Percentiles rank a stretch among this genome's conserved stretches.
Conservation (phyloP, 2,113 vertebrate species). For the Mastomys coucha region DNA sequence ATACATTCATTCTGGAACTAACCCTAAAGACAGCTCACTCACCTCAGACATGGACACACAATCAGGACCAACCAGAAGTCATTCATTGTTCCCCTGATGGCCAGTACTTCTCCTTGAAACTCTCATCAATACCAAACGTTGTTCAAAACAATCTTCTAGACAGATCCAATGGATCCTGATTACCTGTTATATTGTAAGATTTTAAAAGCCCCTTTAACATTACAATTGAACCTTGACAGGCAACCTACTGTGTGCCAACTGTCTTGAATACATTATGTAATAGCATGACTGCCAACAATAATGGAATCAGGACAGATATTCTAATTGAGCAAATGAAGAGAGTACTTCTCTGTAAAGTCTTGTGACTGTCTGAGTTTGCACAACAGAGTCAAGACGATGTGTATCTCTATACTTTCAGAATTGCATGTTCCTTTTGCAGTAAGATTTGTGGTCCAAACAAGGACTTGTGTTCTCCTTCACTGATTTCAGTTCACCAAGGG, state of each 20-base stretch:
- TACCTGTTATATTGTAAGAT: not conserved
- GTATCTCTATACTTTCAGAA: not conserved
- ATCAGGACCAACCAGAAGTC: not conserved
- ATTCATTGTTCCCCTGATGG: rapidly evolving
- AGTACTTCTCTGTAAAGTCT: not conserved
- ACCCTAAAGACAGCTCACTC: no score
- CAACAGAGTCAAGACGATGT: not conserved
- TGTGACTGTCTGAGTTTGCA: not conserved
- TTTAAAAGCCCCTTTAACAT: not conserved
- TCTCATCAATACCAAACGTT: not conserved
- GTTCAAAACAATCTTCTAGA: not conserved
- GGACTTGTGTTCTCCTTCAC: not conserved
- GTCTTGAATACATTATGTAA: not conserved
- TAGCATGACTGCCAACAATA: not conserved
- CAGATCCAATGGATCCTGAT: not conserved
- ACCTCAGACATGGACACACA: not conserved
- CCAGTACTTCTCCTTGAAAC: not conserved
- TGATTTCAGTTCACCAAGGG: not conserved
- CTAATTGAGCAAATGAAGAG: not conserved
- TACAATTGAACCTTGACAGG: not conserved
- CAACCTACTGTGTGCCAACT: not conserved
- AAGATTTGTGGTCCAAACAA: not conserved
- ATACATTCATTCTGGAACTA: not conserved
- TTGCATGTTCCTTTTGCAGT: not conserved
- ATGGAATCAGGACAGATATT: not conserved